phyloP scores from a whole-genome alignment of 1,140 invertebrate genomes.

The Drosophila punjabiensis region DNA sequence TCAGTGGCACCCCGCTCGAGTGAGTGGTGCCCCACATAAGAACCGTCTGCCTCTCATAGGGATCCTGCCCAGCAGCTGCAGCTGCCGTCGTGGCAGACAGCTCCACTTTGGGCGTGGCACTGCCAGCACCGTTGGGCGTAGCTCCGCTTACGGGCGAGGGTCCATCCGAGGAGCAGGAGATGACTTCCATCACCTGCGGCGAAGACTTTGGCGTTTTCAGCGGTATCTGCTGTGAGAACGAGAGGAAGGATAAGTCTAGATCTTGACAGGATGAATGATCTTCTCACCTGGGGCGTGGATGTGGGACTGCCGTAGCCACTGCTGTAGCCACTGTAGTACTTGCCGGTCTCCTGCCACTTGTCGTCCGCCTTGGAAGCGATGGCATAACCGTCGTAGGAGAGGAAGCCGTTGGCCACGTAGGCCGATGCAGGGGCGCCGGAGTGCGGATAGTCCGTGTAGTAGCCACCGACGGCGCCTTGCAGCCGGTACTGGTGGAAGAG shows the following conservation, averaged over 20 bases:
- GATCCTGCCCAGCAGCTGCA: slow-evolving; percentile 62
- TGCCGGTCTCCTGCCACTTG: slow-evolving; percentile 84
- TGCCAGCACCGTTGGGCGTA: slow-evolving; percentile 68
- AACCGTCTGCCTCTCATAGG: slow-evolving; percentile 91
- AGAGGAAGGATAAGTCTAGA: not conserved
- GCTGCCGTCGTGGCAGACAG: slow-evolving; percentile 55
- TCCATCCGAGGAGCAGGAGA: slow-evolving; percentile 83
- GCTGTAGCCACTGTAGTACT: slow-evolving; percentile 84
- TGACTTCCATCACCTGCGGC: slow-evolving; percentile 84
- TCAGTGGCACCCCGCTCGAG: slow-evolving; percentile 74
- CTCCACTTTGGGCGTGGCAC: slow-evolving; percentile 85
- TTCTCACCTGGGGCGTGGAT: slow-evolving; percentile 79
- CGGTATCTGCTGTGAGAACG: slow-evolving; percentile 65
- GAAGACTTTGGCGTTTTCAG: slow-evolving; percentile 84
- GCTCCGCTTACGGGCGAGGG: slow-evolving; percentile 69
- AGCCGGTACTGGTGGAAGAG: slow-evolving; percentile 94
- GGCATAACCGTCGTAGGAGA: slow-evolving; percentile 85
- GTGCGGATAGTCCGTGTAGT: slow-evolving; percentile 91
- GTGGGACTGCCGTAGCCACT: slow-evolving; percentile 84
- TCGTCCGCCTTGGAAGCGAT: slow-evolving; percentile 84
- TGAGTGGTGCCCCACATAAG: slow-evolving; percentile 92
- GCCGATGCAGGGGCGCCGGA: slow-evolving; percentile 85
- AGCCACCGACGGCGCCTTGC: slow-evolving; percentile 88
- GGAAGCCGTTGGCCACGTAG: slow-evolving; percentile 92
- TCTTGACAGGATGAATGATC: no score